Evolutionary conservation across 2,113 vertebrate genomes (phyloP).

Genomic region (Anarrhichthys ocellatus): DNA sequence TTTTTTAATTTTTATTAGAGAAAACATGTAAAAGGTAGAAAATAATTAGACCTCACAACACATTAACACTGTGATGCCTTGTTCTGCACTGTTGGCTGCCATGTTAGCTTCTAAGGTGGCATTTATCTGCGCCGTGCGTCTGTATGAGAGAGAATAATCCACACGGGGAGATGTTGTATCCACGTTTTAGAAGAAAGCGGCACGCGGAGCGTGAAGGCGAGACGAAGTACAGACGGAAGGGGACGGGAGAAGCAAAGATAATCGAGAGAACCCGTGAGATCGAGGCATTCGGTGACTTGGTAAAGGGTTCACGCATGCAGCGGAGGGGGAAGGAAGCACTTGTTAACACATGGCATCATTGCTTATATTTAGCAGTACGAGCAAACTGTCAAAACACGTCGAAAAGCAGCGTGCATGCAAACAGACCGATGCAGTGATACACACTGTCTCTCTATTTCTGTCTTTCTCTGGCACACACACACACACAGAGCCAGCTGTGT

Average conservation of each 20-base stretch:
- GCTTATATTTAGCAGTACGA: not conserved
- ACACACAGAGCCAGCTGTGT: slow-evolving; percentile 65
- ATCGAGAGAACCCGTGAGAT: not conserved
- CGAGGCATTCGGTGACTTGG: not conserved
- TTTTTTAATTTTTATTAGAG: not conserved
- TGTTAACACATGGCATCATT: not conserved
- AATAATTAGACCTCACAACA: not conserved
- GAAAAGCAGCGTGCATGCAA: slow-evolving; percentile 4
- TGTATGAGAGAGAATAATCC: not conserved
- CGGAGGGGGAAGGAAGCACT: not conserved
- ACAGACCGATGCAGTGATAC: slow-evolving; percentile 5
- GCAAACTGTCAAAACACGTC: slow-evolving; percentile 24
- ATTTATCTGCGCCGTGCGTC: not conserved
- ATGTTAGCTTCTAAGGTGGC: not conserved
- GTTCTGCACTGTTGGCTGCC: not conserved
- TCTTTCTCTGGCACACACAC: slow-evolving; percentile 31
- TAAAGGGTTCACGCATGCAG: too few relatives aligned
- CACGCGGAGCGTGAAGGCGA: not conserved
- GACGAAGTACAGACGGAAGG: not conserved
- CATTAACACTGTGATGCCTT: not conserved
- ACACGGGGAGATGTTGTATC: not conserved
- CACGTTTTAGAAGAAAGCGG: not conserved
- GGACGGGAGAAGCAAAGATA: not conserved
- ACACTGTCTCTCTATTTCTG: slow-evolving; percentile 30
- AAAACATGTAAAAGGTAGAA: not conserved